Evolutionary conservation across 37 sponge, comb jelly and placozoan species (phyloP), one percentile per base, ranked within the genome.

Genomic region (Diacarnus erythraeanus): DNA sequence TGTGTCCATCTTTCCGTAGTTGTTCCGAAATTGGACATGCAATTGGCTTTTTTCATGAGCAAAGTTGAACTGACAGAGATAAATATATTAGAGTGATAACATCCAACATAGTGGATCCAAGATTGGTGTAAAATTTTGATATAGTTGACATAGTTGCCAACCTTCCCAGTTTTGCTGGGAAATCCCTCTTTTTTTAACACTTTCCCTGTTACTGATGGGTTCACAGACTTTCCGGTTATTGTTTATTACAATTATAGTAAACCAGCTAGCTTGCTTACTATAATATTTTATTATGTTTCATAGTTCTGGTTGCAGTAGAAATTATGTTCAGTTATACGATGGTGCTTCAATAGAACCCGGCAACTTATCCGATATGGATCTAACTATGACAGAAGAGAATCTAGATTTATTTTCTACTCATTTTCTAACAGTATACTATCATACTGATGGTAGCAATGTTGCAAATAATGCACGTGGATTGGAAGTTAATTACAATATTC

Each of bases 41-140:
- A 0, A 58, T 91, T 23, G 92, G 92, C 1, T 86, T 86, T 51
- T 87, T 60, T 40, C 92, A 91, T 35, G 92, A 91, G 59, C 87
- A 87, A n/a, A n/a, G n/a, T n/a, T n/a, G n/a, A n/a, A n/a, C n/a
- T 1, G 74, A 27, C 59, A 37, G 92, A 61, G 87, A 91, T 42
- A 18, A 83, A 9, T 83, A 91, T 60, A 66, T 91, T 0, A 0
- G 37, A 10, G 59, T 91, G 5, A 58, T 59, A 21, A 35, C 37
- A 17, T 30, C 77, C 21, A 91, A 86, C 76, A 74, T 86, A 4
- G 2, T n/a, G n/a, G n/a, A 74, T 20, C 25, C 71, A 18, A 40
- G 75, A 36, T 41, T 71, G 8, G 41, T 26, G 2, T 23, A 30
- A 0, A 8, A 31, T 18, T 76, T 76, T 27, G 87, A 81, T 39